These are phyloP conservation scores for Chalcosyrphus nemorum DNA, from an alignment of 2,888 invertebrate genomes.

Conservation along the genomic window DNA sequence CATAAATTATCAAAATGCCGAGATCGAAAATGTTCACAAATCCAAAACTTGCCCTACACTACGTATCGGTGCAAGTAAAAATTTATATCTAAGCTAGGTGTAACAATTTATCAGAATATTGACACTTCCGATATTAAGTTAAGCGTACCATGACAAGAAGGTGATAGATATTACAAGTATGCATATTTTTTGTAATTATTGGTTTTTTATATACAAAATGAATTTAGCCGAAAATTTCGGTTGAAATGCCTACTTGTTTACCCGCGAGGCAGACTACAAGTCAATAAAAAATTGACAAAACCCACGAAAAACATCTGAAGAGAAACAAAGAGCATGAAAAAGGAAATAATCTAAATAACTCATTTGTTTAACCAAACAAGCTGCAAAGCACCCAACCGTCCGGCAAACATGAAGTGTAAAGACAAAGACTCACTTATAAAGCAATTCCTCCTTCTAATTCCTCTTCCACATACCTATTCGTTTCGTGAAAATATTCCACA, in stretches of 20 bases:
- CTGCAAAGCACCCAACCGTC: neutral
- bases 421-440: neutral
- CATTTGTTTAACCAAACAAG: constrained; percentile 40
- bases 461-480: neutral
- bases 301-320: neutral
- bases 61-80: too few relatives aligned
- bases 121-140: constrained; percentile 10
- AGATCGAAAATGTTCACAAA: too few relatives aligned
- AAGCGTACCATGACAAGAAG: constrained; percentile 64
- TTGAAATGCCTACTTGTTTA: constrained; percentile 49
- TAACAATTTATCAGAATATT: constrained; percentile 25
- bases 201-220: constrained; percentile 38
- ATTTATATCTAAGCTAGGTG: neutral
- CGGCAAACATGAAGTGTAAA: constrained; percentile 32
- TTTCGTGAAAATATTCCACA: constrained; percentile 16
- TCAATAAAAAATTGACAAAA: neutral
- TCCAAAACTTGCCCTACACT: too few relatives aligned
- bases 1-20: too few relatives aligned
- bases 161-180: constrained; percentile 72
- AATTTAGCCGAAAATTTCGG: too few relatives aligned
- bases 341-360: constrained; percentile 11
- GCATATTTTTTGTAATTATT: too few relatives aligned
- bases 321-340: neutral
- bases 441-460: neutral
- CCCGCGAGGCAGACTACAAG: constrained; percentile 3